phyloP scores from a whole-genome alignment of 2,797 vertebrate genomes.

The Melanotaenia trifasciata region DNA sequence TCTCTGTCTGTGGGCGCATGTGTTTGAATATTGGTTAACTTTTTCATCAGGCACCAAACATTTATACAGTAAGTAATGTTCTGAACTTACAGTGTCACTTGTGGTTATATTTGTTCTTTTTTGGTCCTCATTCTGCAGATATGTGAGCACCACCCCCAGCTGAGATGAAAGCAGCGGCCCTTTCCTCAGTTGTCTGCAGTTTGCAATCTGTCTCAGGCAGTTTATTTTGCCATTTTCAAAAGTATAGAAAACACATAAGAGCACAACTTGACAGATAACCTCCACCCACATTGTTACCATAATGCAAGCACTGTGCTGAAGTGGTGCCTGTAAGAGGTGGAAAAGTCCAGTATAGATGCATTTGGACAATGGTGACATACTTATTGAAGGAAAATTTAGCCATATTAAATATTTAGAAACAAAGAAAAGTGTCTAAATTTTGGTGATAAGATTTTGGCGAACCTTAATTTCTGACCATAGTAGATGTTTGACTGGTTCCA shows the following conservation, averaged over 20 bases:
- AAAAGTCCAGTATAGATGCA: conserved; percentile 1
- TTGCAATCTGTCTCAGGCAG: conserved; percentile 14
- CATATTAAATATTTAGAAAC: neutral
- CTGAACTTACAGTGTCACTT: neutral
- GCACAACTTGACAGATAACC: conserved; percentile 30
- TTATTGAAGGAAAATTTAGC: neutral
- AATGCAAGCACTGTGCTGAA: conserved; percentile 15
- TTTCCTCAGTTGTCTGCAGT: neutral
- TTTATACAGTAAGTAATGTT: neutral
- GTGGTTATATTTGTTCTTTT: neutral
- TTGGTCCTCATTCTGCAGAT: neutral
- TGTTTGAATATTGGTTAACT: no score
- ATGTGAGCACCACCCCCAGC: neutral
- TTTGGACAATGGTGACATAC: neutral
- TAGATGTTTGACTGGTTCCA: neutral
- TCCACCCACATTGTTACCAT: conserved; percentile 1
- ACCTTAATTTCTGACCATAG: no score
- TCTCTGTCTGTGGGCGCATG: no score
- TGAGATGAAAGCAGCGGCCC: conserved; percentile 21
- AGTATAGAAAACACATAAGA: conserved; percentile 21
- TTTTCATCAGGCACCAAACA: no score
- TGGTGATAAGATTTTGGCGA: no score
- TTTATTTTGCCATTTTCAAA: conserved; percentile 33
- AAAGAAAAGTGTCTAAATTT: neutral
- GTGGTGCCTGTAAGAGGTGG: neutral